Base-by-base conservation (phyloP, 1,140 invertebrate genomes). In the Aphidius ervi region DNA sequence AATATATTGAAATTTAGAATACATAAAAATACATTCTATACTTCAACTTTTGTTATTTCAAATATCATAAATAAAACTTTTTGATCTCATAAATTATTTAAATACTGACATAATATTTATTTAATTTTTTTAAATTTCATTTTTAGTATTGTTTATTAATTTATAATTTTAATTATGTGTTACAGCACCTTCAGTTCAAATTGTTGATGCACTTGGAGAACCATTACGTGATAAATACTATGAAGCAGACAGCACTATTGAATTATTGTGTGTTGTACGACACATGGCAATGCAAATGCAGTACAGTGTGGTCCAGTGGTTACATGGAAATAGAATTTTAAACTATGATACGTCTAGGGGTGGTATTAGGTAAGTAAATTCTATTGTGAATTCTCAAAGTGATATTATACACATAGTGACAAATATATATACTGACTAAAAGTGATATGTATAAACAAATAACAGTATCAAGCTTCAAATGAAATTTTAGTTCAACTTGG, bases 261-360 rank as follows among this genome's bases (percentile, higher is more conserved):
- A 89, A 60, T 76, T 90, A 65, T 82, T 86, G 56, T 91, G 88
- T 71, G 81, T 88, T 56, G 88, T 89, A 20, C 82, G 87, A 4
- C 85, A 90, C 74, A 87, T 87, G 72, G 85, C 83, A 63, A 82
- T 91, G 72, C 72, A 88, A 70, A 65, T 76, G 68, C 77, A 79
- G 56, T 79, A 90, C 75, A 78, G 88, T 78, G 81, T 87, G 53
- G 85, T 87, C 10, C 82, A 79, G 65, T 90, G 88, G 88, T 82
- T 88, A 20, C 88, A 90, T 65, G 87, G 87, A 55, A 84, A 88
- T 48, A 76, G 83, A 64, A 81, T 84, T 54, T 81, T 91, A 56
- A 90, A 91, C 75, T 86, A 88, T 70, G 88, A 90, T 70, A 86
- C 86, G 31, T 86, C 85, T 49, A 80, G 88, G 68, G 88, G 88